These are phyloP conservation scores for Microcebus tavaratra DNA, from an alignment of 2,113 vertebrate species.

Conservation along the genomic window DNA sequence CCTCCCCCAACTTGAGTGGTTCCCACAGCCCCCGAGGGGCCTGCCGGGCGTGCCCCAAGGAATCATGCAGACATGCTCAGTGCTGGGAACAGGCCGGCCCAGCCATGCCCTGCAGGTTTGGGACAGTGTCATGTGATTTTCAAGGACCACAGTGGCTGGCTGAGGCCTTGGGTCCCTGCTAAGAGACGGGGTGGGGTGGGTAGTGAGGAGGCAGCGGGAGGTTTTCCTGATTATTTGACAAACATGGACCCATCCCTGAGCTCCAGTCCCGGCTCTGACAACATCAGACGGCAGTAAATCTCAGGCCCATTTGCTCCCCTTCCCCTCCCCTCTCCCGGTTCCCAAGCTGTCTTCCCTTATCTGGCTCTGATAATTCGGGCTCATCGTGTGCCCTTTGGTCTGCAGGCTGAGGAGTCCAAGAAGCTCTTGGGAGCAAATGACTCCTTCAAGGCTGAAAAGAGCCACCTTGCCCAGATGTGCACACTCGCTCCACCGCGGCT, in stretches of 20 bases:
- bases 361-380: background rate
- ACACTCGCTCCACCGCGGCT: background rate
- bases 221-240: background rate
- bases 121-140: background rate
- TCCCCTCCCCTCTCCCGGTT: background rate
- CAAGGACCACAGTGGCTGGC: background rate
- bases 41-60: background rate
- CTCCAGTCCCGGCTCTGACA: background rate
- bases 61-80: background rate
- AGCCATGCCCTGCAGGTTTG: no score
- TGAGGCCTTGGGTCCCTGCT: background rate
- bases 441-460: background rate
- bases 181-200: rapidly evolving
- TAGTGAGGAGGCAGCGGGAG: background rate
- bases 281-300: background rate
- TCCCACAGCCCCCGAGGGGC: no score
- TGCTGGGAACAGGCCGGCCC: background rate
- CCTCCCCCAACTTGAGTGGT: background rate
- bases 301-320: background rate
- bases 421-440: background rate
- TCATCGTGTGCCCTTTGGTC: background rate
- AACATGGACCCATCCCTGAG: background rate
- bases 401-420: background rate
- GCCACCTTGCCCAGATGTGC: rapidly evolving
- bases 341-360: background rate